These are phyloP conservation scores for Conus betulinus DNA, from an alignment of 1,140 invertebrate species.

Conservation along the genomic window DNA sequence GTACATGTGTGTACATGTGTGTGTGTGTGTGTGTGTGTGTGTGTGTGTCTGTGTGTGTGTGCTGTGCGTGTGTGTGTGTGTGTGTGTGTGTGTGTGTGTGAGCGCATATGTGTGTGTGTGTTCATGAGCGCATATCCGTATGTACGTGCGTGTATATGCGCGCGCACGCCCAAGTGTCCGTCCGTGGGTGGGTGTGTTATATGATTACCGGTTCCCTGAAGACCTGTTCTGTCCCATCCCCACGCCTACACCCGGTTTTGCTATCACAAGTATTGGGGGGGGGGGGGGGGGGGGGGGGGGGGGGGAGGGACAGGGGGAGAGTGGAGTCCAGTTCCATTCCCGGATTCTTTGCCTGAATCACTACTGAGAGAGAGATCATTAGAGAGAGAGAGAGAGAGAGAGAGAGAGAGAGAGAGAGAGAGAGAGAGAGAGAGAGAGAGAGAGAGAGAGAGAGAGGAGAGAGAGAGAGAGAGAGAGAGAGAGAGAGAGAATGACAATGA, in stretches of 20 bases:
- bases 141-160: background rate
- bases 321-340: no score
- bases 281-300: no score
- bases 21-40: background rate
- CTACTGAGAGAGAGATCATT: no score
- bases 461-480: background rate
- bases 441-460: background rate
- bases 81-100: conserved; percentile 5
- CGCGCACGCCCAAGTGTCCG: background rate
- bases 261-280: no score
- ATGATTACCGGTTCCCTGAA: no score
- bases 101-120: background rate
- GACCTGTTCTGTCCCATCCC: no score
- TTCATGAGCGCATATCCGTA: background rate
- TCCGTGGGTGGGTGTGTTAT: no score
- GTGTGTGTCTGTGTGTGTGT: conserved; percentile 10
- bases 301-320: no score
- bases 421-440: background rate
- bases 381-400: no score
- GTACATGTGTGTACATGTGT: background rate
- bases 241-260: no score
- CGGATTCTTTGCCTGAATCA: no score
- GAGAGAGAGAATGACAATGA: background rate
- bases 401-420: background rate
- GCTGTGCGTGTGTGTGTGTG: conserved; percentile 1